phyloP scores from a whole-genome alignment of 1,140 invertebrate species.

The Pogonomyrmex californicus region DNA sequence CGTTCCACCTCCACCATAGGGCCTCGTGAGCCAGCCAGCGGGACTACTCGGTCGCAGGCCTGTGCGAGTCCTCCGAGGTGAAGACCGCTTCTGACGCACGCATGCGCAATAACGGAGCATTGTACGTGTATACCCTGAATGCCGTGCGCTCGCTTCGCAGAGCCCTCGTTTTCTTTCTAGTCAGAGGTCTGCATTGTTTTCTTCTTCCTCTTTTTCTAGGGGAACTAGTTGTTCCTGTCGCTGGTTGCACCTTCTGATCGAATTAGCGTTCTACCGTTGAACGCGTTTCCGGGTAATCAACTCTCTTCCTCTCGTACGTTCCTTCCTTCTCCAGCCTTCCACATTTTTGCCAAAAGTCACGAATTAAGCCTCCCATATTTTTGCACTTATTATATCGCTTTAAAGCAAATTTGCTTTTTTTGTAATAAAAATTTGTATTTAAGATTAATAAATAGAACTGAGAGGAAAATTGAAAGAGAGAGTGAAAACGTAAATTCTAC shows the following conservation, averaged over 20 bases:
- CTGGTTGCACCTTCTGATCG: constrained; percentile 35
- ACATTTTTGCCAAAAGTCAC: background rate
- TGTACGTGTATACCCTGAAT: constrained; percentile 51
- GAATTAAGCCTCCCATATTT: background rate
- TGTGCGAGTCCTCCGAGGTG: constrained; percentile 55
- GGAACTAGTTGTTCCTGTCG: constrained; percentile 32
- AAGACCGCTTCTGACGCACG: constrained; percentile 62
- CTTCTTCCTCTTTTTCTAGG: constrained; percentile 14
- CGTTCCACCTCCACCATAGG: constrained; percentile 46
- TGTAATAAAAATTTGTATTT: background rate
- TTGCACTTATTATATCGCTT: background rate
- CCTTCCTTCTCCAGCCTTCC: background rate
- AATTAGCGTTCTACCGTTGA: constrained; percentile 47
- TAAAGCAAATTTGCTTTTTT: constrained; percentile 8
- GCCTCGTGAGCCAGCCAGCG: constrained; percentile 54
- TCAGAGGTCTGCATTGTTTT: constrained; percentile 19
- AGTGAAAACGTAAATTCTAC: background rate
- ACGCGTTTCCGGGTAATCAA: constrained; percentile 36
- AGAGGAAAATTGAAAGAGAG: background rate
- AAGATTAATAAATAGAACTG: background rate
- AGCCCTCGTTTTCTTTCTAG: constrained; percentile 49
- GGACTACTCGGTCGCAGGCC: constrained; percentile 63
- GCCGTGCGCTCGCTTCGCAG: background rate
- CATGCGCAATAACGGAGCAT: constrained; percentile 76
- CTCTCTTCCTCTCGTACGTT: background rate